Base-by-base conservation (phyloP, 2,888 invertebrate genomes). In the Penaeus monodon region DNA sequence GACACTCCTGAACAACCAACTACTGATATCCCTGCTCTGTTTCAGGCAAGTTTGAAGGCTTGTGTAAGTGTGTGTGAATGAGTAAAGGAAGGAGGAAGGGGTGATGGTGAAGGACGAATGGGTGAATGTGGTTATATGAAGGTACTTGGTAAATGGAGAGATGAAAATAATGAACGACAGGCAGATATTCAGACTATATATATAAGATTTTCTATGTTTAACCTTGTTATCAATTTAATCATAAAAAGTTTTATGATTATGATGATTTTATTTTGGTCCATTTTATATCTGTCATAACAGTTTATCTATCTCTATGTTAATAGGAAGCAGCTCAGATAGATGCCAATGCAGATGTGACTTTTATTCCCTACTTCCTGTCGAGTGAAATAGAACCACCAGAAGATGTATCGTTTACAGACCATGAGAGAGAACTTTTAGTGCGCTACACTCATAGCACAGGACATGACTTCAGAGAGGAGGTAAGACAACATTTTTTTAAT, bases 1-100 rank as follows among this genome's bases (percentile, higher is more conserved):
- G 90, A 90, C 66, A 88, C 88, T 22, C 90, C 90, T 27, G 90
- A 90, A 64, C 88, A 88, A 63, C 88, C 90, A 12, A 87, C 87
- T 20, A 83, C 88, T 33, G 90, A 90, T 74, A 90, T 90, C 27
- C 89, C 87, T 24, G 87, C 87, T 63, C 80, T 89, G 33, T 89
- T 89, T 66, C 81, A 88, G 88, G 90, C 88, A 14, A 57, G 17
- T 17, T 17, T 14, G 57, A 20, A 57, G 57, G 57, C 57, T 17
- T 29, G 29, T 8, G 8, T 10, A 38, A 29, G 38, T 14, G 38
- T 12, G 14, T 74, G 29, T 74, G 22, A 4, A 20, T 57, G 17
- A 57, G 57, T 10, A 57, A 20, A 57, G 57, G 57, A 17, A 57
- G 57, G 57, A 57, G 57, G 57, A 57, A 57, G 17, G 57, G 14